Percentiles rank a stretch among this genome's conserved stretches.
These are phyloP conservation scores for Dynastes grantii DNA, from an alignment of 2,888 invertebrate species.

Conservation along the genomic window DNA sequence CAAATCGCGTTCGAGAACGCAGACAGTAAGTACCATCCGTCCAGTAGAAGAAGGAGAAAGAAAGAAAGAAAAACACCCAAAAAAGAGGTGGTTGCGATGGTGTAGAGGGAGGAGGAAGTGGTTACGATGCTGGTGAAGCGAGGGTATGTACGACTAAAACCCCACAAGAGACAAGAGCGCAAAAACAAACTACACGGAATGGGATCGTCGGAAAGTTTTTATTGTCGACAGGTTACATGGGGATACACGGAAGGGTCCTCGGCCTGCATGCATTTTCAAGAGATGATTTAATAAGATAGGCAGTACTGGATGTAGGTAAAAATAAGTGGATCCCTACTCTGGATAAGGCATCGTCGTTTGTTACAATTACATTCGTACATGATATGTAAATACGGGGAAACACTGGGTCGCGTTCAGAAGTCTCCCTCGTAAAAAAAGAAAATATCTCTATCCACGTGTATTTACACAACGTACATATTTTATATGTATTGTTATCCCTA, in stretches of 20 bases:
- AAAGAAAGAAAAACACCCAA: constrained; percentile 14
- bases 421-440: not conserved
- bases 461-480: too few species aligned
- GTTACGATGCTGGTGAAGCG: constrained; percentile 2
- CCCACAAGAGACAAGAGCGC: constrained; percentile 40
- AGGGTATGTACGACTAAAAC: constrained; percentile 28
- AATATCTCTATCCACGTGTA: not conserved
- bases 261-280: constrained; percentile 43
- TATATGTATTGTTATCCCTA: too few species aligned
- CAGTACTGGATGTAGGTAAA: constrained; percentile 34
- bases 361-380: constrained; percentile 26
- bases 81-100: constrained; percentile 7
- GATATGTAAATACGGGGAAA: constrained; percentile 29
- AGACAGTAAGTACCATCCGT: not conserved
- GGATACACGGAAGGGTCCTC: constrained; percentile 34
- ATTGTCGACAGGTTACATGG: constrained; percentile 45
- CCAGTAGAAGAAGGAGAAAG: constrained; percentile 10
- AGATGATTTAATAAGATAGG: constrained; percentile 47
- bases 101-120: not conserved
- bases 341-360: constrained; percentile 36
- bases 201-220: constrained; percentile 44
- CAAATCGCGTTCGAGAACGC: constrained; percentile 39
- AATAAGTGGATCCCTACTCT: constrained; percentile 13
- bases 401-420: not conserved
- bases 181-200: constrained; percentile 47